phyloP scores from a whole-genome alignment of 2,113 vertebrate species.

The Anarhynchus alexandrinus region DNA sequence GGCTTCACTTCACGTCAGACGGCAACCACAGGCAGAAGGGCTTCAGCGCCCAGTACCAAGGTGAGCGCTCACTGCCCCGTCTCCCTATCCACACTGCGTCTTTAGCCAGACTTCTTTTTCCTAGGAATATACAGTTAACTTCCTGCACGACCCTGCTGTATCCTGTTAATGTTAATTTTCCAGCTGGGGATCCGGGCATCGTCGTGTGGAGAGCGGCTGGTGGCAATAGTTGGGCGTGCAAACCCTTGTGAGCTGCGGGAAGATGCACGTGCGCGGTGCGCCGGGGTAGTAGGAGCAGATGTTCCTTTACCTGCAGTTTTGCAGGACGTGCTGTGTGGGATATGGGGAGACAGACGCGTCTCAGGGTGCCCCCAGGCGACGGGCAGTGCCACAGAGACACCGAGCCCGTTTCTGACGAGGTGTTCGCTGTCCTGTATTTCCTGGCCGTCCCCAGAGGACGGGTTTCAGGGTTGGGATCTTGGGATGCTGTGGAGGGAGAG shows the following conservation, averaged over 20 bases:
- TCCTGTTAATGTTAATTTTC: accelerated
- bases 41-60: slow-evolving; percentile 98
- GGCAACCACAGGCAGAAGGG: slow-evolving; percentile 95
- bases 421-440: too few relatives aligned
- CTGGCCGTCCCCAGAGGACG: too few relatives aligned
- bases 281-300: neutral
- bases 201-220: neutral
- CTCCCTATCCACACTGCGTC: accelerated
- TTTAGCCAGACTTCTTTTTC: neutral
- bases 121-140: neutral
- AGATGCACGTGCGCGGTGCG: accelerated
- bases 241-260: neutral
- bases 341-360: accelerated
- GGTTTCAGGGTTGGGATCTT: neutral
- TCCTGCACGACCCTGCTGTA: neutral
- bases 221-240: neutral
- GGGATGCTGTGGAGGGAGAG: neutral
- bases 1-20: slow-evolving; percentile 93
- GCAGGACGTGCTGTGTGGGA: accelerated
- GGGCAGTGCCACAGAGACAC: neutral
- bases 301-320: neutral
- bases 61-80: slow-evolving; percentile 47
- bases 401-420: neutral
- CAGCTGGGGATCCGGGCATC: neutral
- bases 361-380: neutral